phyloP scores from a whole-genome alignment of 2,888 invertebrate genomes.

The Mylabris sibirica region DNA sequence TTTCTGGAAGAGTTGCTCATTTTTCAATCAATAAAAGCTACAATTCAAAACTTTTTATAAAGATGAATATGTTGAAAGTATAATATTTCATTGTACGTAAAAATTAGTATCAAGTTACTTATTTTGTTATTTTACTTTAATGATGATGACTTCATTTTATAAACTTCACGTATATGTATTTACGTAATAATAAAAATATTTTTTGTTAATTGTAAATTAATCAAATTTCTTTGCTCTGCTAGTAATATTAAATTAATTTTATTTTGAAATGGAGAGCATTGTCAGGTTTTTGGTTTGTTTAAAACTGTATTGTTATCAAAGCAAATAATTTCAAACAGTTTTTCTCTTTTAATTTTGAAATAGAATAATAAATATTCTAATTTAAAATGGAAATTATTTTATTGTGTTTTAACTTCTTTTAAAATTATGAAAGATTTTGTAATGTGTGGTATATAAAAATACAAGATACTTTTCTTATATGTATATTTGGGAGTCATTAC shows the following conservation, averaged over 20 bases:
- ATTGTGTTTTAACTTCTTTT: background rate
- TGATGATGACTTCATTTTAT: background rate
- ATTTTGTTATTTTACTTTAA: background rate
- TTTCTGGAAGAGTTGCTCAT: background rate
- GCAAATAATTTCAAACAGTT: no score
- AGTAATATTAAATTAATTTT: background rate
- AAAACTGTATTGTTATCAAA: background rate
- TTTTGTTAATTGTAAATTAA: background rate
- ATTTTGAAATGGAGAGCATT: no score
- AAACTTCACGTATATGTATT: background rate
- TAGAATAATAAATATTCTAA: no score
- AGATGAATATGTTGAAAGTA: constrained; percentile 53
- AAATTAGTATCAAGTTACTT: constrained; percentile 27
- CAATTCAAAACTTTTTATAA: constrained; percentile 43
- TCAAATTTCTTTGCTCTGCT: background rate
- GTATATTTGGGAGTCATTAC: background rate
- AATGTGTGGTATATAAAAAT: background rate
- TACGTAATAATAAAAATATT: background rate
- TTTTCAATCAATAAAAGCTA: constrained; percentile 32
- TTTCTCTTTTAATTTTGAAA: no score
- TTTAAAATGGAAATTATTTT: background rate
- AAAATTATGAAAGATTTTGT: background rate
- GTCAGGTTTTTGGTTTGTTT: no score
- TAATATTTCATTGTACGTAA: constrained; percentile 22
- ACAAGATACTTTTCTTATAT: background rate